Conservation (phyloP, 1,140 invertebrate species). For the Phocides pigmalion region DNA sequence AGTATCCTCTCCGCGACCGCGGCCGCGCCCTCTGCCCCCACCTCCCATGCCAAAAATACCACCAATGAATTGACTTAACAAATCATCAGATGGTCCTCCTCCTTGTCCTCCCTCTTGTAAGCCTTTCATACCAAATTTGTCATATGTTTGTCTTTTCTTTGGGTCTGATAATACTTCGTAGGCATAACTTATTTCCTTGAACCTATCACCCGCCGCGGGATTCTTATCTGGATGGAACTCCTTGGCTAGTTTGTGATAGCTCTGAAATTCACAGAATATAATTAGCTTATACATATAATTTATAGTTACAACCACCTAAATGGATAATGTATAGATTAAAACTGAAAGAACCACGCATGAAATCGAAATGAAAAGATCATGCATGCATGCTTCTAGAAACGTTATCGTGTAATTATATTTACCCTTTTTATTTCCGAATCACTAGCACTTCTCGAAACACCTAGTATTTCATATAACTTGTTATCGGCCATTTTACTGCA, state of each 20-base stretch:
- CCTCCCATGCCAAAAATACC: conserved; percentile 86
- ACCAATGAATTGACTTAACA: conserved; percentile 88
- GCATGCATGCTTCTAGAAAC: background rate
- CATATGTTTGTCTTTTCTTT: conserved; percentile 89
- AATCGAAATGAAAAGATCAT: conserved; percentile 15
- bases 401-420: conserved; percentile 54
- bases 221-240: conserved; percentile 96
- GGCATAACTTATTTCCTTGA: conserved; percentile 95
- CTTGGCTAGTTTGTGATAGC: conserved; percentile 93
- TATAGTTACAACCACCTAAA: no score
- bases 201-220: conserved; percentile 91
- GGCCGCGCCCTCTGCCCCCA: conserved; percentile 82
- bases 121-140: conserved; percentile 91
- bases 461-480: conserved; percentile 93
- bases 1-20: conserved; percentile 87
- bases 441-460: conserved; percentile 89
- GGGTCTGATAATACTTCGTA: conserved; percentile 93
- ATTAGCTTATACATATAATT: conserved; percentile 12
- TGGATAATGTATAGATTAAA: conserved; percentile 16
- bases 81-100: conserved; percentile 84
- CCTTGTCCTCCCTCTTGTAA: conserved; percentile 89
- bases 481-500: conserved; percentile 86
- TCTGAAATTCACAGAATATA: conserved; percentile 81
- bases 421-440: conserved; percentile 95
- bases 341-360: conserved; percentile 20